Evolutionary conservation across 2,797 vertebrate species (phyloP).

Genomic region (Bradypus variegatus): DNA sequence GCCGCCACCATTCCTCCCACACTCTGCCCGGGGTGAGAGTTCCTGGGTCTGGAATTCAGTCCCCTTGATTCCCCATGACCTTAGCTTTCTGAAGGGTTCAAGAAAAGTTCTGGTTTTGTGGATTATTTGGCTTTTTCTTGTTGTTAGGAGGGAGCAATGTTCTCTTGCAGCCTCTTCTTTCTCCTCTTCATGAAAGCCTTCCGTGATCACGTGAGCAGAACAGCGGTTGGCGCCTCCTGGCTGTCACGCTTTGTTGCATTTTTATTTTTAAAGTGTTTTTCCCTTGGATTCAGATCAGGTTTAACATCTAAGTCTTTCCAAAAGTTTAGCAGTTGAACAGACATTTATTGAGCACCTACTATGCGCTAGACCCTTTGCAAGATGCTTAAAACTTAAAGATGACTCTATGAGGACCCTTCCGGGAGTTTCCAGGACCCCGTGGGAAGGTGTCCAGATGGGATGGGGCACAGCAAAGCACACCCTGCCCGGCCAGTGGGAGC

Average conservation of each 20-base stretch:
- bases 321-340: neutral
- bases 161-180: accelerated
- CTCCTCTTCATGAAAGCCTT: neutral
- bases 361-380: neutral
- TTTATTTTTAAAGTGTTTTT: neutral
- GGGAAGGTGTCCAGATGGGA: neutral
- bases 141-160: neutral
- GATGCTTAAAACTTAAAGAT: neutral
- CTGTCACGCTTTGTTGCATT: neutral
- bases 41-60: neutral
- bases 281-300: neutral
- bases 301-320: neutral
- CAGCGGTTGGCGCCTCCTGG: accelerated
- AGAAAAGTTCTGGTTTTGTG: neutral
- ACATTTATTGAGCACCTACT: neutral
- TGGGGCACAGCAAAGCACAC: accelerated
- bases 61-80: neutral
- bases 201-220: accelerated
- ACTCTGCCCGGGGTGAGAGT: neutral
- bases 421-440: neutral
- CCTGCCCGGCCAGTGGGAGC: neutral
- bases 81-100: neutral
- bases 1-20: neutral
- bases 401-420: neutral
- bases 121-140: neutral